These are phyloP conservation scores for Pseudorasbora parva DNA, from an alignment of 2,113 vertebrate genomes.

Conservation along the genomic window DNA sequence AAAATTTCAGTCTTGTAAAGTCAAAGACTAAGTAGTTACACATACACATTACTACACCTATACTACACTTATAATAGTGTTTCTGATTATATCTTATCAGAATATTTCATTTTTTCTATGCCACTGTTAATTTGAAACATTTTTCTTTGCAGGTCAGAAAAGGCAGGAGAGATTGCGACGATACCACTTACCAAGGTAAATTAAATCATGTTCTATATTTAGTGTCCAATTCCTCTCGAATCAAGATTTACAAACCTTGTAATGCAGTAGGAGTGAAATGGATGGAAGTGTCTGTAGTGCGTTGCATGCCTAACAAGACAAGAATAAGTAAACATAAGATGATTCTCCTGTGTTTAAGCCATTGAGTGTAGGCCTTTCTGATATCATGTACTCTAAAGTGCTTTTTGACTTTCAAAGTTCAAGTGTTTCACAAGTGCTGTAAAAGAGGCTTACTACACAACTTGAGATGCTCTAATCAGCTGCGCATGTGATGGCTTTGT, in stretches of 20 bases:
- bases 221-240: neutral
- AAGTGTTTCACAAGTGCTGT: constrained; percentile 17
- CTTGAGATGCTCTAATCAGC: constrained; percentile 3
- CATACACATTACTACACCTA: neutral
- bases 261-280: neutral
- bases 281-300: neutral
- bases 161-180: constrained; percentile 74
- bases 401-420: constrained; percentile 41
- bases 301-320: neutral
- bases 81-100: neutral
- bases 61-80: neutral
- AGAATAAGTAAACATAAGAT: constrained; percentile 4
- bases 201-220: neutral
- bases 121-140: constrained; percentile 10
- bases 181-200: constrained; percentile 74
- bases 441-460: neutral
- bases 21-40: neutral
- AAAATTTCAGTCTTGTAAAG: neutral
- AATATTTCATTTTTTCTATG: neutral
- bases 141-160: constrained; percentile 64
- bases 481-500: neutral
- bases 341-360: neutral
- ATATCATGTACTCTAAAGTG: constrained; percentile 1
- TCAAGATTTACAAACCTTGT: neutral
- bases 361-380: neutral